Base-by-base conservation (phyloP, 2,888 invertebrate species). In the Pristionchus entomophagus region DNA sequence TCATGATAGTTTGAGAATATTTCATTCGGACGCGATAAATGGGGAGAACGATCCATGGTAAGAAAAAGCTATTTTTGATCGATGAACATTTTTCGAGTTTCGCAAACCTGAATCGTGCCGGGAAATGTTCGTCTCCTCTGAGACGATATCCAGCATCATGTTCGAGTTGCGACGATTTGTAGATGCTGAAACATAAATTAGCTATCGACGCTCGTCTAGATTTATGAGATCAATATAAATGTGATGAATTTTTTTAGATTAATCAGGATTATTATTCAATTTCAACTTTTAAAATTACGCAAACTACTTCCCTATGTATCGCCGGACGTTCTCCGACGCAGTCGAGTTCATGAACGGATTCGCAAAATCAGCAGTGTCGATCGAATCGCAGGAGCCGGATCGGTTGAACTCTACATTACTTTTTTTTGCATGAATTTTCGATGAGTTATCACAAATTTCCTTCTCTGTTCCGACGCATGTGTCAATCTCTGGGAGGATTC, bases 341-440 rank as follows among this genome's bases (percentile, higher is more conserved):
- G 49, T n/a, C 59, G 82, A 82, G 26, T 35, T 45, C 56, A 82
- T 59, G 41, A 82, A 82, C 8, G 82, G 82, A 82, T 82, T 82
- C 10, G 82, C 82, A 26, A 82, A 82, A 8, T 82, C 82, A 10
- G 82, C 19, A 2, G 82, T 82, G 49, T 82, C 82, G 82, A 82
- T 82, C 10, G 82, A 82, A 59, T 82, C 82, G 26, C 17, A 80
- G 4, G 82, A 82, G 14, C 17, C 82, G 0, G 56, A 6, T 5
- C 41, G 45, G 12, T 19, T 26, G 8, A 77, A 49, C 2, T 77
- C 77, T 77, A 10, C 56, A n/a, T 59, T 26, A 22, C n/a, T 2
- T 59, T 4, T 26, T 29, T 59, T 59, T 59, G 22, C 59, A 26
- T 22, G 51, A 51, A 51, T 19, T n/a, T n/a, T n/a, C n/a, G n/a